Evolutionary conservation across 2,113 vertebrate species (phyloP), one percentile per base, ranked within the genome.

Genomic region (Nestor notabilis): DNA sequence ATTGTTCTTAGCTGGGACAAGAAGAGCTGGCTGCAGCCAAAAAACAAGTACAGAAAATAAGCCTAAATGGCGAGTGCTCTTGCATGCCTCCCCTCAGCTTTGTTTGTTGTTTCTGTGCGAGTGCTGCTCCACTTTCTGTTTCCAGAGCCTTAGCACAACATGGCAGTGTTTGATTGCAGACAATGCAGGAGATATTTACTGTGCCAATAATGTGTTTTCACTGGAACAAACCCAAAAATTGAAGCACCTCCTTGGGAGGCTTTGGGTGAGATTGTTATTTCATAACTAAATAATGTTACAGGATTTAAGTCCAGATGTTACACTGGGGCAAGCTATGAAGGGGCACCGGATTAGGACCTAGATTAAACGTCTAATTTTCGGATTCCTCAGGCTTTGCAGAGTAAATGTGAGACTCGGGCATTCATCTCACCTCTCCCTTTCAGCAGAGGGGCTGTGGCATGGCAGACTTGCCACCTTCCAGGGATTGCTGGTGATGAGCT

Each of bases 1-100:
- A 81, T 74, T 92, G 75, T 83, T 93, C 33, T 43, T 60, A 86
- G 87, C 82, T 96, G 90, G 87, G 96, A 88, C 85, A 88, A 74
- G 90, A 80, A 58, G n/a, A 93, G 60, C 71, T 93, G 37, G 5
- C 44, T 79, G 89, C 74, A 85, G 95, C 93, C 95, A 97, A 83
- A 91, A 87, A 83, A 33, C 2, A 29, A 89, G 83, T 69, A 68
- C 77, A 87, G 82, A 94, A 90, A 95, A 89, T 55, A 50, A 86
- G 61, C 64, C 35, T 47, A 8, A 75, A 79, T n/a, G 69, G 84
- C 70, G 76, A 78, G 72, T 78, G 78, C 65, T 75, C 68, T 64
- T 1, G 1, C 81, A 10, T 75, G 77, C 74, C 80, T 80, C 75
- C 87, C 70, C 7, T 71, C 87, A 41, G 69, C 83, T 89, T 75